Percentiles rank a stretch among this genome's conserved stretches.
Conservation (phyloP, 2,797 vertebrate species). For the Gila robusta region DNA sequence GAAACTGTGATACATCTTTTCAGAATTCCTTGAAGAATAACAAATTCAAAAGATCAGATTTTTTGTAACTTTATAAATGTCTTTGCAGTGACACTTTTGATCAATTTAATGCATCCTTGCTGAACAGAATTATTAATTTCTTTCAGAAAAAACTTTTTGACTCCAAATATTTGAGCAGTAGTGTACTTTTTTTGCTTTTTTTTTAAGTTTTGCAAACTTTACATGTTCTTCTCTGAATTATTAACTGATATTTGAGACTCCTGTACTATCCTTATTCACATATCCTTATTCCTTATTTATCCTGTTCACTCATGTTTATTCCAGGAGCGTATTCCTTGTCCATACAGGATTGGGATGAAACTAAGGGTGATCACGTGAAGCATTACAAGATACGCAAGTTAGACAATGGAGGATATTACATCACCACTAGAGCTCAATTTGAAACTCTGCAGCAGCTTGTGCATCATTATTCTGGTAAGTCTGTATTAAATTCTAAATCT, state of each 20-base stretch:
- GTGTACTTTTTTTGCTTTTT: not conserved
- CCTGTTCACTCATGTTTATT: slow-evolving; percentile 24
- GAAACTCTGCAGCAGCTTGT: slow-evolving; percentile 98
- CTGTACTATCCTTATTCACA: not conserved
- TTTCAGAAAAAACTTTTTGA: not conserved
- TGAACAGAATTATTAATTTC: not conserved
- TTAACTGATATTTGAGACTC: not conserved
- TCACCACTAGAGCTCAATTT: slow-evolving; percentile 98
- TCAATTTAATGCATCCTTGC: not conserved
- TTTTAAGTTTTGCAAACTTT: not conserved
- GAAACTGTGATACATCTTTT: not conserved
- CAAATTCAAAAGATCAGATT: not conserved
- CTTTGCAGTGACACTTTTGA: not conserved
- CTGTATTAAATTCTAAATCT: not conserved
- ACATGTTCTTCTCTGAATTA: not conserved
- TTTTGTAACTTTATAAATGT: not conserved
- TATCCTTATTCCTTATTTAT: no score
- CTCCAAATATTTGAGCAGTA: not conserved
- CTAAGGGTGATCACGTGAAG: slow-evolving; percentile 98
- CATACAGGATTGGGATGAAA: slow-evolving; percentile 99
- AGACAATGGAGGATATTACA: slow-evolving; percentile 98
- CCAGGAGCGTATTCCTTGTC: slow-evolving; percentile 98
- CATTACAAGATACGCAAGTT: slow-evolving; percentile 99
- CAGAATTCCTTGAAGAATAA: not conserved
- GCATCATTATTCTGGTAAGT: slow-evolving; percentile 96